Base-by-base conservation (phyloP, 92 coral and sea anemone species). In the Epizoanthus scotinus region DNA sequence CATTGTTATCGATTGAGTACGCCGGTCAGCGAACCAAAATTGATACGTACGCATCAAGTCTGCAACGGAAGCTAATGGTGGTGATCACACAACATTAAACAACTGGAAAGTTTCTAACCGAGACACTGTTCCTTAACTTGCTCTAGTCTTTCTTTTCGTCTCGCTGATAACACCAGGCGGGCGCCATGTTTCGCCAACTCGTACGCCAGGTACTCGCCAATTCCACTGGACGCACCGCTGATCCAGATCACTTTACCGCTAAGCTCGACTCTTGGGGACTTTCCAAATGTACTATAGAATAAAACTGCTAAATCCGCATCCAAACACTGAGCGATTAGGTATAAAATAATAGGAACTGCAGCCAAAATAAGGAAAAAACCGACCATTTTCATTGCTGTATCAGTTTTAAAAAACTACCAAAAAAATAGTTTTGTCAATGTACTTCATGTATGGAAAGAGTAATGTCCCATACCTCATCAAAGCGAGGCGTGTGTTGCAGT, bases 181-280 rank as follows among this genome's bases (percentile, higher is more conserved):
- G 88, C 85, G 47, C 93, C 91, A 54, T 66, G 82, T 47, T 83
- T 67, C 2, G 89, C 81, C 63, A 88, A 83, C 29, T 77, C 91
- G 65, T 88, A 91, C 25, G 94, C 91, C 38, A 91, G 81, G 77
- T 84, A 63, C 55, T 91, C 94, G 1, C 94, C 94, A 19, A 91
- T 85, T 5, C 94, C 94, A 20, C 94, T 90, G 15, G 93, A 90
- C 15, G 93, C 93, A 9, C 93, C 93, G 14, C 88, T 87, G 26
- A 87, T 90, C 93, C 93, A 90, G 28, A 87, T 86, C 7, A 87
- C 82, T 34, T 90, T 87, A 5, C 84, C 89, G 15, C 67, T 67
- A 50, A 87, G 77, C n/a, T 58, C 72, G 56, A 79, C 49, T n/a
- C 87, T 84, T 9, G 91, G 94, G 24, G 81, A 55, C 61, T 59